Evolutionary conservation across 2,113 vertebrate species (phyloP).

Genomic region (Sebastes schlegelii): DNA sequence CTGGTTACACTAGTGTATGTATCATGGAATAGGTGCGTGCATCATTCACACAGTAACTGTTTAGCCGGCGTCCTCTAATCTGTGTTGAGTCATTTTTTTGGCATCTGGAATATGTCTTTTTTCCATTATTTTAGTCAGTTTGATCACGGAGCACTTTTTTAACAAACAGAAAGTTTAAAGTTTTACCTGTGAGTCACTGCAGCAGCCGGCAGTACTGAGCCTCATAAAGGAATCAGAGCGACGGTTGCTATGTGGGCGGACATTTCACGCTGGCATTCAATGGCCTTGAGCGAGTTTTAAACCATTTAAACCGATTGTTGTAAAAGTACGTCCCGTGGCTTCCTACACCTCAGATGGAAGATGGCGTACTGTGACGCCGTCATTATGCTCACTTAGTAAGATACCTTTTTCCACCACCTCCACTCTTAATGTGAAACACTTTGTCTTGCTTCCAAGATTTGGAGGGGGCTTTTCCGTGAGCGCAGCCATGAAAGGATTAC

Average conservation of each 20-base stretch:
- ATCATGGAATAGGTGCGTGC: neutral
- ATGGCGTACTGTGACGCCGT: constrained; percentile 2
- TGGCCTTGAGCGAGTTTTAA: constrained; percentile 41
- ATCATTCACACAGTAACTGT: neutral
- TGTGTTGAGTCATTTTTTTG: neutral
- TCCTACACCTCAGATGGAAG: constrained; percentile 15
- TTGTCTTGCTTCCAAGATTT: constrained; percentile 32
- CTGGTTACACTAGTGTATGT: neutral
- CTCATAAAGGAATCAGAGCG: constrained; percentile 2
- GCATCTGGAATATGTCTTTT: neutral
- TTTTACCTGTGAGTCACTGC: constrained; percentile 36
- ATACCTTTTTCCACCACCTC: constrained; percentile 16
- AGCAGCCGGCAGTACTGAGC: constrained; percentile 16
- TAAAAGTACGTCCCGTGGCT: neutral
- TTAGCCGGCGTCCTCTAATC: neutral
- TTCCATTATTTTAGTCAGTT: neutral
- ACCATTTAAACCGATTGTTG: constrained; percentile 28
- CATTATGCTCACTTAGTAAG: constrained; percentile 16
- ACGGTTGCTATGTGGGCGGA: constrained; percentile 51
- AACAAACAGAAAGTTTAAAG: neutral
- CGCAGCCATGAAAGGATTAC: constrained; percentile 16
- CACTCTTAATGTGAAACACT: constrained; percentile 29
- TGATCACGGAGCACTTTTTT: neutral
- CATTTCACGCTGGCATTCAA: constrained; percentile 31
- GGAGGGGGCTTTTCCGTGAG: constrained; percentile 4